Percentiles rank a stretch among this genome's conserved stretches.
Evolutionary conservation across 2,113 vertebrate genomes (phyloP).

Genomic region (Pteronura brasiliensis): DNA sequence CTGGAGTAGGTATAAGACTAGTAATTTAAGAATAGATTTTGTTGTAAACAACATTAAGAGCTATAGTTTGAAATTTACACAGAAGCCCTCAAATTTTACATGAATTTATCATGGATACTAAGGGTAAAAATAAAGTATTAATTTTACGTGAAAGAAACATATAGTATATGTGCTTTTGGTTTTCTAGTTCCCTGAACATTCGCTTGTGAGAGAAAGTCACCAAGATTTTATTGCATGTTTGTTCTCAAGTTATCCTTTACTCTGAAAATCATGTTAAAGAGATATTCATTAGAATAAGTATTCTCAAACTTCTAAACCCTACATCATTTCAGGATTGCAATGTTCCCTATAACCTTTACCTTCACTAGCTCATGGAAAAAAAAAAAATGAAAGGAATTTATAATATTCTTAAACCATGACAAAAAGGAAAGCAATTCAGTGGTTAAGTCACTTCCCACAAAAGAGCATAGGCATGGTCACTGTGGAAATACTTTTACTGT

Average conservation of each 20-base stretch:
- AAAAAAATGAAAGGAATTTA: not conserved
- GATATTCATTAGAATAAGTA: not conserved
- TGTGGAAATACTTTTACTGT: not conserved
- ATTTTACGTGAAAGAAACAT: not conserved
- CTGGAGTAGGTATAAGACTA: not conserved
- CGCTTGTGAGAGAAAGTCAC: not conserved
- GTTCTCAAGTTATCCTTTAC: not conserved
- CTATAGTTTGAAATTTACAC: not conserved
- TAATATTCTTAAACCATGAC: not conserved
- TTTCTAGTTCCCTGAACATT: not conserved
- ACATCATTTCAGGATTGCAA: not conserved
- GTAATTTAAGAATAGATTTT: not conserved
- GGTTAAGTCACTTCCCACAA: not conserved
- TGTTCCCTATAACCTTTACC: not conserved
- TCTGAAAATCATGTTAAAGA: not conserved
- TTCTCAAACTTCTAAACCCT: not conserved
- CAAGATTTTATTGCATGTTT: not conserved
- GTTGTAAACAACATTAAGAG: not conserved
- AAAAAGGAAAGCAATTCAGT: not conserved
- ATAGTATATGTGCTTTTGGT: not conserved
- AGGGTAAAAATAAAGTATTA: not conserved
- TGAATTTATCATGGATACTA: not conserved
- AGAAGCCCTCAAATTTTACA: not conserved
- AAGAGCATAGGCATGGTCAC: not conserved
- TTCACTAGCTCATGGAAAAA: not conserved